These are phyloP conservation scores for Calameuta pallipes DNA, from an alignment of 2,888 invertebrate species.

Conservation along the genomic window DNA sequence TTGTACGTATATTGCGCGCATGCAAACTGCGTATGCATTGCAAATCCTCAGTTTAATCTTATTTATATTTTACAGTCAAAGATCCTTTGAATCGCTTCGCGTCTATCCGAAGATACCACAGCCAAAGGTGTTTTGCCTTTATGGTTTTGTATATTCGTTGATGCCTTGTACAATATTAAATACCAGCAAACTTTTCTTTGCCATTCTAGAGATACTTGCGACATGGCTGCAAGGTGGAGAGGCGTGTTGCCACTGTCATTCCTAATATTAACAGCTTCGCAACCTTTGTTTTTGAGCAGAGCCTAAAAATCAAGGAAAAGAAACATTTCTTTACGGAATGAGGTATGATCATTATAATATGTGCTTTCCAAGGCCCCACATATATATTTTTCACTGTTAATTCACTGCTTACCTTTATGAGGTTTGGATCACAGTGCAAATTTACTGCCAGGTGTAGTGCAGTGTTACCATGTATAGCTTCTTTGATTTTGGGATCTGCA, in stretches of 20 bases:
- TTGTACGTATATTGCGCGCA: background rate
- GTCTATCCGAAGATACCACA: conserved; percentile 41
- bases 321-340: background rate
- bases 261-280: conserved; percentile 38
- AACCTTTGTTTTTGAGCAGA: conserved; percentile 34
- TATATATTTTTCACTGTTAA: background rate
- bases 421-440: conserved; percentile 42
- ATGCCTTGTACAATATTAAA: conserved; percentile 45
- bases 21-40: background rate
- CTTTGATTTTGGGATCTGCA: conserved; percentile 41
- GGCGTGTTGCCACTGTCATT: conserved; percentile 51
- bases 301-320: conserved; percentile 25
- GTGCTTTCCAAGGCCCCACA: background rate
- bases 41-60: background rate
- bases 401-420: conserved; percentile 47
- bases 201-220: conserved; percentile 33
- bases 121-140: conserved; percentile 47
- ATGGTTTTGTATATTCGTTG: conserved; percentile 41
- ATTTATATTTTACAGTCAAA: conserved; percentile 39
- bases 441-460: conserved; percentile 52
- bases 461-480: conserved; percentile 45
- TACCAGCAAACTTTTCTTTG: conserved; percentile 46
- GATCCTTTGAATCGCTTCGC: conserved; percentile 39
- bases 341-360: background rate
- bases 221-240: conserved; percentile 44